A percentile compares a stretch with the other conserved stretches of the same genome.
Conservation (phyloP, 2,797 vertebrate species). For the Miichthys miiuy region DNA sequence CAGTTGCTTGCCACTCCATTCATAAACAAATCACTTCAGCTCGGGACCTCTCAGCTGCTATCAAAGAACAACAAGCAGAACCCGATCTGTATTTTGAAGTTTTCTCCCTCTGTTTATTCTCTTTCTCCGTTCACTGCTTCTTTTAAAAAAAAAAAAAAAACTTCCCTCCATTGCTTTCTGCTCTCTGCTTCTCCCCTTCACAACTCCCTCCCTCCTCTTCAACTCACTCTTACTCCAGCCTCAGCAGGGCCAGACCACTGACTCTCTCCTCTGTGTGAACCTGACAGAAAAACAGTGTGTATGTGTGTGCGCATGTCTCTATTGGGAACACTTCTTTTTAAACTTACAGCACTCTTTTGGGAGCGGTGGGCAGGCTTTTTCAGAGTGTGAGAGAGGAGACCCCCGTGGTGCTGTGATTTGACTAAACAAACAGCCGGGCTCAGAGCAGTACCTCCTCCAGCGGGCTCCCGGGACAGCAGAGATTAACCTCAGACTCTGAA, state of each 20-base stretch:
- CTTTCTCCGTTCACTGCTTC: constrained; percentile 17
- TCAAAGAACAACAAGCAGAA: constrained; percentile 74
- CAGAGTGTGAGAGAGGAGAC: constrained; percentile 70
- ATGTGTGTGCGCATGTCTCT: constrained; percentile 46
- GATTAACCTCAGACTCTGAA: constrained; percentile 80
- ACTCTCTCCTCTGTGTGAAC: constrained; percentile 70
- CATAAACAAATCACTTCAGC: constrained; percentile 78
- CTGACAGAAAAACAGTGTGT: constrained; percentile 65
- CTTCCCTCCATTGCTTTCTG: constrained; percentile 57
- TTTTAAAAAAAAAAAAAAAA: constrained; percentile 15
- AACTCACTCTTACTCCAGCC: constrained; percentile 49
- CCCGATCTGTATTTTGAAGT: constrained; percentile 59
- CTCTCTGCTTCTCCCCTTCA: constrained; percentile 38
- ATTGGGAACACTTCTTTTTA: constrained; percentile 60
- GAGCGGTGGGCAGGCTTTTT: constrained; percentile 51
- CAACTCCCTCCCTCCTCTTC: constrained; percentile 51
- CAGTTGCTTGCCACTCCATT: constrained; percentile 68
- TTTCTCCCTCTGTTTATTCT: constrained; percentile 42
- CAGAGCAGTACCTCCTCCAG: constrained; percentile 71
- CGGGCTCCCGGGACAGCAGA: constrained; percentile 74
- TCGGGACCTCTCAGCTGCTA: constrained; percentile 62
- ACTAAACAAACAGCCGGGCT: constrained; percentile 84
- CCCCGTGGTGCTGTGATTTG: constrained; percentile 80
- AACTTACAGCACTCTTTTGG: constrained; percentile 56
- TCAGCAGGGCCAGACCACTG: constrained; percentile 63